Conservation (phyloP, 2,797 vertebrate species). For the Spinibarbus caldwelli region DNA sequence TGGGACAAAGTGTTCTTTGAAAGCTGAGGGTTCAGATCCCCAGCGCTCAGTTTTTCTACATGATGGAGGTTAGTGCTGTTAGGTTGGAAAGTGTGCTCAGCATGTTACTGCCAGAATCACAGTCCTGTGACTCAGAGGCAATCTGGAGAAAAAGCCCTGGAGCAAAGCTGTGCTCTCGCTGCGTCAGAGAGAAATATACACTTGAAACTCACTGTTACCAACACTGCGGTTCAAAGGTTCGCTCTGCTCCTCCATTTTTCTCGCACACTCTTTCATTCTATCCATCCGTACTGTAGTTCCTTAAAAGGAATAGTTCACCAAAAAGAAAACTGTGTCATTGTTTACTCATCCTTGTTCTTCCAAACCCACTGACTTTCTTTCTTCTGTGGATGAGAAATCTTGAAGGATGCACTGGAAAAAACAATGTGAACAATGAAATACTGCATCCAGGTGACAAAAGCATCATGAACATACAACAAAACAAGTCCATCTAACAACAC, state of each 20-base stretch:
- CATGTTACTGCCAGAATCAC: conserved; percentile 64
- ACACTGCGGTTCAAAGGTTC: background rate
- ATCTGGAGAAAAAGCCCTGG: conserved; percentile 79
- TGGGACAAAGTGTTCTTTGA: too few species aligned
- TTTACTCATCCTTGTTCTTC: conserved; percentile 24
- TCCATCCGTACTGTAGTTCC: background rate
- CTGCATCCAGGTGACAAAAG: background rate
- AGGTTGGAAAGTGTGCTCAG: conserved; percentile 63
- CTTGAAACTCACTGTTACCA: background rate
- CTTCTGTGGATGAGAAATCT: background rate
- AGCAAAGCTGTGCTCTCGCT: conserved; percentile 74
- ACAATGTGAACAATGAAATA: background rate
- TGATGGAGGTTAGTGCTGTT: conserved; percentile 33
- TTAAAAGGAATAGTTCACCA: conserved; percentile 2
- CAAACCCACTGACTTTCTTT: background rate
- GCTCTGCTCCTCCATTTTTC: background rate
- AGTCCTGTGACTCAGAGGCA: conserved; percentile 77
- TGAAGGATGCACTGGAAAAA: background rate
- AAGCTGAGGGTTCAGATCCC: conserved; percentile 1
- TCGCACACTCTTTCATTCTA: background rate
- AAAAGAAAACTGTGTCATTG: conserved; percentile 1
- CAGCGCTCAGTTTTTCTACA: conserved; percentile 19
- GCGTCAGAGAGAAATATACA: conserved; percentile 60
- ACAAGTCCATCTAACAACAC: background rate
- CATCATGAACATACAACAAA: background rate